phyloP scores from a whole-genome alignment of 1,140 invertebrate genomes.

The Octopus bimaculoides region DNA sequence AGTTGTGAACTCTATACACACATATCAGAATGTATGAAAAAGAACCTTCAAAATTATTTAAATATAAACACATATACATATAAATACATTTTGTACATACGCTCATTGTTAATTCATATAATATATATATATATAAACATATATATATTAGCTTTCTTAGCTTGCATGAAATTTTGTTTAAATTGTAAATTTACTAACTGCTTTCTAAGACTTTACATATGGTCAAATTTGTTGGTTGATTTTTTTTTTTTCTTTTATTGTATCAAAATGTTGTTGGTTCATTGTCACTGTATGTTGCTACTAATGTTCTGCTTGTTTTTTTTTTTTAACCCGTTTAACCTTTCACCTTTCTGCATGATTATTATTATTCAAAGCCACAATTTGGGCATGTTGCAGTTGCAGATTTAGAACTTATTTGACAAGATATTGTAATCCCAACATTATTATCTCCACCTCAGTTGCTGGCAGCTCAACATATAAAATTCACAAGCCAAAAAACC shows the following conservation, averaged over 20 bases:
- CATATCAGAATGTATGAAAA: no score
- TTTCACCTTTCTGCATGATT: not conserved
- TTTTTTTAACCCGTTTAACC: not conserved
- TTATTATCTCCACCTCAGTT: not conserved
- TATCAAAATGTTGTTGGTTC: not conserved
- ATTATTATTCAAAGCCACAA: not conserved
- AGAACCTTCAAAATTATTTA: not conserved
- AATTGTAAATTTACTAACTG: not conserved
- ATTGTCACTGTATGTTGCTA: conserved; percentile 11
- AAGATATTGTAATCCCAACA: no score
- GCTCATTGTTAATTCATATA: not conserved
- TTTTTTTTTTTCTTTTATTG: not conserved
- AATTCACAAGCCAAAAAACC: not conserved
- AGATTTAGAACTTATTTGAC: not conserved
- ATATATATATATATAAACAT: conserved; percentile 1
- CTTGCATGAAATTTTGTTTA: not conserved
- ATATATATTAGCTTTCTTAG: not conserved
- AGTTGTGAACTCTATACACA: no score
- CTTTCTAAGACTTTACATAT: not conserved
- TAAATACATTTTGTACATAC: not conserved
- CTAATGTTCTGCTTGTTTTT: not conserved
- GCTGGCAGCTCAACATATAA: not conserved
- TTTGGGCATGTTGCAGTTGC: conserved; percentile 7
- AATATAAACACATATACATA: not conserved
- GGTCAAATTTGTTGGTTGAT: not conserved